Conservation (phyloP, 2,113 vertebrate genomes). For the Dipodomys ordii region DNA sequence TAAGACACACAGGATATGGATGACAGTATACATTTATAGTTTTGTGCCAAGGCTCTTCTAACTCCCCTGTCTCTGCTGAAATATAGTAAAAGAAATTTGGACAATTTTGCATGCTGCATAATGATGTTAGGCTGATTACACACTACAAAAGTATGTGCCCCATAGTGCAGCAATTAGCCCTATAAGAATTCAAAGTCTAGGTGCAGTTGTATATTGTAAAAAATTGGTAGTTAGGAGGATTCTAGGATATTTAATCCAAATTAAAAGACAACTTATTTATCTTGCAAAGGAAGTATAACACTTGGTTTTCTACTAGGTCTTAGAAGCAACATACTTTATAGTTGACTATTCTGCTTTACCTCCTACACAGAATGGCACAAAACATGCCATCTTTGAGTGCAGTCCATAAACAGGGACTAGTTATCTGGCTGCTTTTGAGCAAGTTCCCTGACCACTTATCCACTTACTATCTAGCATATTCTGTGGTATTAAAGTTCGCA, state of each 20-base stretch:
- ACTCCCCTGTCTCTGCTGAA: not conserved
- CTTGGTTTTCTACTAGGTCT: not conserved
- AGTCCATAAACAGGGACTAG: not conserved
- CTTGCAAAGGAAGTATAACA: not conserved
- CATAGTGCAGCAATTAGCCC: not conserved
- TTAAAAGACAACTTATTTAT: not conserved
- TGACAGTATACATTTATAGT: not conserved
- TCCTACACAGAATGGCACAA: not conserved
- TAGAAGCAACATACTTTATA: not conserved
- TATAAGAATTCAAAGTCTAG: not conserved
- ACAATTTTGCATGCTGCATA: not conserved
- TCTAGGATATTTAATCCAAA: not conserved
- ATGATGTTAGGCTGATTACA: not conserved
- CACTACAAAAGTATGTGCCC: not conserved
- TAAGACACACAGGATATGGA: not conserved
- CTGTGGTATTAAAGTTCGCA: not conserved
- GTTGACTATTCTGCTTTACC: no score
- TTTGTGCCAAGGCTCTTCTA: not conserved
- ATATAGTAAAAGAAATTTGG: not conserved
- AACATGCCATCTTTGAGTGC: not conserved
- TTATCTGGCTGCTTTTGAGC: not conserved
- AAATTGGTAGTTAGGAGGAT: not conserved
- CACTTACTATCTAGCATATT: not conserved
- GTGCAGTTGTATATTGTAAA: not conserved
- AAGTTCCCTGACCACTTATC: not conserved